Evolutionary conservation across 2,888 invertebrate species (phyloP).

Genomic region (Leucania comma): DNA sequence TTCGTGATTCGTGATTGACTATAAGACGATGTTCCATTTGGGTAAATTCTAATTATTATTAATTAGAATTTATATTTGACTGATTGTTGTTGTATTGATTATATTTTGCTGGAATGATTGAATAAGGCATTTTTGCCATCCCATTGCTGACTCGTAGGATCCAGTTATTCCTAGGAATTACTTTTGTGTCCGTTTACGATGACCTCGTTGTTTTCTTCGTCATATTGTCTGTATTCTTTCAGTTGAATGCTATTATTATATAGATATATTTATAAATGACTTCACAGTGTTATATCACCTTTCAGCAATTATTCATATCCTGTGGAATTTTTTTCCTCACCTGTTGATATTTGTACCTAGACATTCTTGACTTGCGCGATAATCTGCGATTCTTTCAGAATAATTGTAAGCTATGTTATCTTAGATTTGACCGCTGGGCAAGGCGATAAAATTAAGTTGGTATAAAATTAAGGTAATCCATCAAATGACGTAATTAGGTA

Average conservation of each 20-base stretch:
- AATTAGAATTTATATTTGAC: too few relatives aligned
- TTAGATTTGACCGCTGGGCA: conserved; percentile 38
- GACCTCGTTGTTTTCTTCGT: conserved; percentile 34
- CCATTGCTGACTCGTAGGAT: background rate
- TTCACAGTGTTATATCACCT: conserved; percentile 43
- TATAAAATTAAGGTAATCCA: conserved; percentile 25
- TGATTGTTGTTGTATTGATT: background rate
- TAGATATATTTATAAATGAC: conserved; percentile 36
- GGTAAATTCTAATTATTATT: too few relatives aligned
- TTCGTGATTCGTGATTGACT: background rate
- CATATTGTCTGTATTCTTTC: conserved; percentile 37
- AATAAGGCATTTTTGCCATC: background rate
- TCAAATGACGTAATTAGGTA: background rate
- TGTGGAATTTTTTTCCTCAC: conserved; percentile 55
- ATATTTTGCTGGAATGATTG: background rate
- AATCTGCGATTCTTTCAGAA: conserved; percentile 45
- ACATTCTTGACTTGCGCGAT: conserved; percentile 53
- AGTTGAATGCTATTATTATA: conserved; percentile 29
- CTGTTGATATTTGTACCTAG: conserved; percentile 42
- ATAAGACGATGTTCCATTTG: background rate
- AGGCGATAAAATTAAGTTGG: conserved; percentile 22
- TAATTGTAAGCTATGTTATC: conserved; percentile 53
- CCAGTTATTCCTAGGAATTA: conserved; percentile 6
- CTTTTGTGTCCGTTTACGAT: conserved; percentile 3
- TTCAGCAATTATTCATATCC: conserved; percentile 41